Evolutionary conservation across 1,140 invertebrate genomes (phyloP), one percentile per base, ranked within the genome.

Genomic region (Caenorhabditis remanei): DNA sequence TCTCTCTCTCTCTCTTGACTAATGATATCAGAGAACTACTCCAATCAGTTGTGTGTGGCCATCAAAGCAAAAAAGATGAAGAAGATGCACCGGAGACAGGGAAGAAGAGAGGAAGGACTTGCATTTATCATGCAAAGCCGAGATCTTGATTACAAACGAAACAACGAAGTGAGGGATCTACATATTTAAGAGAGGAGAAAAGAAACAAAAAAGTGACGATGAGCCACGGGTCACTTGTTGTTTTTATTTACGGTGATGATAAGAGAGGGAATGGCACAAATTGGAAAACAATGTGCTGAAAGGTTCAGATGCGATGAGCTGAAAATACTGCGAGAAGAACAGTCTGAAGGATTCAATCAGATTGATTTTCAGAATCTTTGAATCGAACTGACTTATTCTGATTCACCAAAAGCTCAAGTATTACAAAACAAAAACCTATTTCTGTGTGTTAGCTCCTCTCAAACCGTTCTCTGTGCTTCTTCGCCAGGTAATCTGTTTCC

Each of bases 41-140:
- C n/a, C 7, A 58, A 58, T 53, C 50, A 53, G 4, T n/a, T 32
- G 21, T 21, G 61, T 63, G 43, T 79, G 46, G 13, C 67, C 43
- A 75, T 75, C 67, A 75, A 19, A 43, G 19, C 67, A 75, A 75
- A 46, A 41, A 75, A n/a, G n/a, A 11, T 8, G 19, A 75, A n/a
- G 46, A 50, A 79, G 71, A 79, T 79, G 71, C 71, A 79, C 43
- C 11, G 21, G 24, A 16, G 21, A 40, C 16, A 40, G 40, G 32
- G 16, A 40, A 32, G 21, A 50, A 11, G 11, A 79, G 40, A 4
- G 0, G 43, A 1, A 48, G 19, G 16, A 50, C 8, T 50, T 24
- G 43, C 71, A 50, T 79, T 79, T 79, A 79, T 79, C 71, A 50
- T 79, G 71, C 71, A 79, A 46, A 21, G 21, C 71, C 71, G 41